These are phyloP conservation scores for Turnix velox DNA, from an alignment of 2,113 vertebrate genomes.

Conservation along the genomic window DNA sequence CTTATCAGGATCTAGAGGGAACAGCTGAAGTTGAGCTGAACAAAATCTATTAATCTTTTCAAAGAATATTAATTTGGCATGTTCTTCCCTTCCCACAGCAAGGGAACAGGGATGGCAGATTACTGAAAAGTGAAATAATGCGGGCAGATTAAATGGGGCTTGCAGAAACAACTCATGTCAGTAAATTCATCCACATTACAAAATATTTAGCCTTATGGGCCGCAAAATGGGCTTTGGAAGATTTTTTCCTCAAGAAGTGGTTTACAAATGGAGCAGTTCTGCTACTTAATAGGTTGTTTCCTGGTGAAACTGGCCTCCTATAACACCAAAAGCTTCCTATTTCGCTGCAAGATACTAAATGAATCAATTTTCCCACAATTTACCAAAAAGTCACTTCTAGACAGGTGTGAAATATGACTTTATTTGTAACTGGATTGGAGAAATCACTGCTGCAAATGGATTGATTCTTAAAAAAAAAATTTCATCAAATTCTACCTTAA, in stretches of 20 bases:
- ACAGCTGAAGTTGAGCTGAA: background rate
- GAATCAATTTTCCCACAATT: background rate
- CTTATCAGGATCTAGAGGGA: background rate
- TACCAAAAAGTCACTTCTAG: background rate
- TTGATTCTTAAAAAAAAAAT: background rate
- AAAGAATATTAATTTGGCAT: background rate
- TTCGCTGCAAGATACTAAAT: background rate
- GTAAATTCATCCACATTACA: background rate
- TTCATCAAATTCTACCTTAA: background rate
- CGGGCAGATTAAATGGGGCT: background rate
- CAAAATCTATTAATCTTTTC: background rate
- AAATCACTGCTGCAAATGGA: background rate
- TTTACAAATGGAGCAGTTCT: background rate
- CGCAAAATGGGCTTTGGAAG: background rate
- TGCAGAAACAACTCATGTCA: background rate
- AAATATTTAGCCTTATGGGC: background rate
- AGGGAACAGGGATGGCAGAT: background rate
- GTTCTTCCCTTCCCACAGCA: background rate
- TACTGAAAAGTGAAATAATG: background rate
- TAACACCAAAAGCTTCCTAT: background rate
- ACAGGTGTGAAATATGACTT: background rate
- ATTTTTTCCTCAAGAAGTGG: background rate
- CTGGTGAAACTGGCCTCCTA: background rate
- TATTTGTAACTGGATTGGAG: background rate
- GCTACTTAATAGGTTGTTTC: background rate